A percentile compares a stretch with the other conserved stretches of the same genome.
Evolutionary conservation across 1,140 invertebrate genomes (phyloP).

Genomic region (Schmidtea mediterranea): DNA sequence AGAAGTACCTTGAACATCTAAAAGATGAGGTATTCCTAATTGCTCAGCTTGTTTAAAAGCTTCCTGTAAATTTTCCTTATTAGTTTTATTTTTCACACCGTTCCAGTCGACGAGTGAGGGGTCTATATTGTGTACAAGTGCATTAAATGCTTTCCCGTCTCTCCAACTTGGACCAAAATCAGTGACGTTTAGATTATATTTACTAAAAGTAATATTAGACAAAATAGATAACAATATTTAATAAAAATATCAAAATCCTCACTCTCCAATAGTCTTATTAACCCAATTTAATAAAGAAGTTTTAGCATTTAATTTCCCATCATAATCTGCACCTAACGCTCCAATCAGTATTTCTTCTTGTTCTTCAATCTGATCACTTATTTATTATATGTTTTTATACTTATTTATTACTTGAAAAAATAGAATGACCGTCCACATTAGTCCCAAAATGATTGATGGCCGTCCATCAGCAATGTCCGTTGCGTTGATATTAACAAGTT

Average conservation of each 20-base stretch:
- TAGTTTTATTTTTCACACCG: constrained; percentile 13
- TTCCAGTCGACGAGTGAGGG: constrained; percentile 61
- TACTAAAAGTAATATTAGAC: no score
- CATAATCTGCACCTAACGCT: no score
- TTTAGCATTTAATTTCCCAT: constrained; percentile 31
- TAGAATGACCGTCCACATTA: constrained; percentile 96
- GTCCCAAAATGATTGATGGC: constrained; percentile 74
- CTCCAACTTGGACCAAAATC: constrained; percentile 90
- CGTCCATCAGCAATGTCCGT: constrained; percentile 87
- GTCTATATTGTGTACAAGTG: constrained; percentile 74
- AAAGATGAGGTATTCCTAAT: constrained; percentile 78
- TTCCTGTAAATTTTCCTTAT: constrained; percentile 37
- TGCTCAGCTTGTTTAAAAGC: constrained; percentile 82
- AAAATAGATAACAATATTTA: neutral
- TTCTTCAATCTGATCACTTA: constrained; percentile 7
- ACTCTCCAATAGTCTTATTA: constrained; percentile 66
- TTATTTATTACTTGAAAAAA: constrained; percentile 66
- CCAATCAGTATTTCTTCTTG: constrained; percentile 3
- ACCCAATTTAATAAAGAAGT: constrained; percentile 80
- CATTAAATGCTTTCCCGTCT: constrained; percentile 78
- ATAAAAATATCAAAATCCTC: constrained; percentile 18
- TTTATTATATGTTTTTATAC: no score
- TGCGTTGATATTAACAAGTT: constrained; percentile 91
- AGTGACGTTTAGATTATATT: constrained; percentile 54
- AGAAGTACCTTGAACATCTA: constrained; percentile 72